Conservation (phyloP, 2,797 vertebrate species). For the Galago senegalensis region DNA sequence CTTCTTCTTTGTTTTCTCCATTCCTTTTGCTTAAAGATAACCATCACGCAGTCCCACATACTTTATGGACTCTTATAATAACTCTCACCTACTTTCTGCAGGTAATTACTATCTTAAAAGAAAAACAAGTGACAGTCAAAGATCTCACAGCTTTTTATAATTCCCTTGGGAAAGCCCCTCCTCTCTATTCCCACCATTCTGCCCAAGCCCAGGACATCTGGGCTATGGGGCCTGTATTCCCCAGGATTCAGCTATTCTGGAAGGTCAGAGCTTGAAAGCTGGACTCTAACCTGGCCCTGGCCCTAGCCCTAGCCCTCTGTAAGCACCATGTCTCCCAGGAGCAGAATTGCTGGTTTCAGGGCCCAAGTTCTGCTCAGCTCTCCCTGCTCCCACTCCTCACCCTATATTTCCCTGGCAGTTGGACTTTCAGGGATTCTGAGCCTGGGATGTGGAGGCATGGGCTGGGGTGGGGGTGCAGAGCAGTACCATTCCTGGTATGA, state of each 20-base stretch:
- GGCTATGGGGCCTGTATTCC: not conserved
- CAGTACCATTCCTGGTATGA: not conserved
- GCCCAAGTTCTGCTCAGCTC: not conserved
- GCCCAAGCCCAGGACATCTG: not conserved
- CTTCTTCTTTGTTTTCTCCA: constrained; percentile 84
- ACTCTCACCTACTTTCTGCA: constrained; percentile 17
- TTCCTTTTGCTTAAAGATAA: constrained; percentile 66
- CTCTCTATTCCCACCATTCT: not conserved
- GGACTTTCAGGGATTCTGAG: constrained; percentile 82
- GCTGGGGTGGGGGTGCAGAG: not conserved
- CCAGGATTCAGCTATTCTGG: too few species aligned
- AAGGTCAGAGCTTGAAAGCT: not conserved
- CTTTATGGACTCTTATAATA: constrained; percentile 32
- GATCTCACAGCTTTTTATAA: constrained; percentile 62
- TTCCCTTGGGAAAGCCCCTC: not conserved
- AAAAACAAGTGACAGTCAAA: constrained; percentile 53
- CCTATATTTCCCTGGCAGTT: not conserved
- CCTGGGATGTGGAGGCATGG: not conserved
- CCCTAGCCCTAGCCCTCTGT: not conserved
- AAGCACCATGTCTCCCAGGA: not conserved
- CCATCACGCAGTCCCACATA: constrained; percentile 1
- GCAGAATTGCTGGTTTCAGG: not conserved
- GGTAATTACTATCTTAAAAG: constrained; percentile 57
- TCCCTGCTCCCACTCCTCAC: fast-evolving
- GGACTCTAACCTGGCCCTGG: not conserved